These are phyloP conservation scores for Drosophila barbarae DNA, from an alignment of 2,888 invertebrate genomes.

Conservation along the genomic window DNA sequence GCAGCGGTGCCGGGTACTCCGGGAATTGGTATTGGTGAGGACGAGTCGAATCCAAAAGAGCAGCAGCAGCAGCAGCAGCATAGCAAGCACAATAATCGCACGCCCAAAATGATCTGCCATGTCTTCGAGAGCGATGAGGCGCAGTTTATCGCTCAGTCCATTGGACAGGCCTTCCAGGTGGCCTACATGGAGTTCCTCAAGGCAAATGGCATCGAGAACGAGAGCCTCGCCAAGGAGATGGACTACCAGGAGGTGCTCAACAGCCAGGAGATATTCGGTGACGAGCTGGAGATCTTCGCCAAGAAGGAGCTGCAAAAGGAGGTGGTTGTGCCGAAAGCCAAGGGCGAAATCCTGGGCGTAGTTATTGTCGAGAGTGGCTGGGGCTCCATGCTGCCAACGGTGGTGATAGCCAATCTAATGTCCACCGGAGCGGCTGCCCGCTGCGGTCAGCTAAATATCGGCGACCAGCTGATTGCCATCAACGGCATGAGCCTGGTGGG, in stretches of 20 bases:
- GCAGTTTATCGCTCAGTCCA: constrained; percentile 99
- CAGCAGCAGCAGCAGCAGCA: constrained; percentile 4
- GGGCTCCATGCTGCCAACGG: constrained; percentile 99
- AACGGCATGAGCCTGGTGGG: constrained; percentile 99
- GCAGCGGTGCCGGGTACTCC: not conserved
- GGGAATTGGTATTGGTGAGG: not conserved
- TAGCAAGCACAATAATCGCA: constrained; percentile 82
- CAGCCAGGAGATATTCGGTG: constrained; percentile 99
- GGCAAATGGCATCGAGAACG: constrained; percentile 99
- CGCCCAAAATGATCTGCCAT: constrained; percentile 99
- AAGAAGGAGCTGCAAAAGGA: constrained; percentile 98
- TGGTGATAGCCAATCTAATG: constrained; percentile 98
- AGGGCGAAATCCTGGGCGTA: constrained; percentile 98
- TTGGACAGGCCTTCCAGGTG: constrained; percentile 99
- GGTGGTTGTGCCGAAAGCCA: constrained; percentile 98
- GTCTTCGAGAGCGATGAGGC: constrained; percentile 99
- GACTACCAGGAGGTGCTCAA: constrained; percentile 99
- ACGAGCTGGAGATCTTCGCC: constrained; percentile 99
- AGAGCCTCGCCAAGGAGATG: constrained; percentile 99
- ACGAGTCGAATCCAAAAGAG: not conserved
- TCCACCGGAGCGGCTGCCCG: constrained; percentile 98
- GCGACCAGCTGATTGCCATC: constrained; percentile 99
- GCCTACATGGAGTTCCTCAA: constrained; percentile 99
- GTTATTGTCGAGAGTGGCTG: constrained; percentile 99
- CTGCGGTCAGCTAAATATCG: constrained; percentile 98